Evolutionary conservation across 2,113 vertebrate genomes (phyloP).

Genomic region (Psittacula cyanocephala): DNA sequence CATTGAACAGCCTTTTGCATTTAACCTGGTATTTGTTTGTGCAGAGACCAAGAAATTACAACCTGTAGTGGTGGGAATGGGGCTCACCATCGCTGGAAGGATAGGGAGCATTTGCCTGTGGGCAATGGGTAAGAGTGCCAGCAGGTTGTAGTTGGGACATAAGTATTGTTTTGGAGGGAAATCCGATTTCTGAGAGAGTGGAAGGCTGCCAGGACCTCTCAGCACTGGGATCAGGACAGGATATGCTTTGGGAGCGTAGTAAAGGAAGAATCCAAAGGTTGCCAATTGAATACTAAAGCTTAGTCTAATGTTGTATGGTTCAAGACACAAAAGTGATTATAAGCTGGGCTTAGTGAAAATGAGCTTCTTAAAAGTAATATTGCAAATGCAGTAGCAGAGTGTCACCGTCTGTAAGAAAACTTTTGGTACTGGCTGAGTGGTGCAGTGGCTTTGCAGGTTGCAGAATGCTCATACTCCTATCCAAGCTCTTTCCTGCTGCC

Average conservation of each 20-base stretch:
- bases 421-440: background rate
- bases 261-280: background rate
- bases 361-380: background rate
- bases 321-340: background rate
- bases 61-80: fast-evolving
- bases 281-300: background rate
- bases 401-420: background rate
- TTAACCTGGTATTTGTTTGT: background rate
- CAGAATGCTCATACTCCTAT: background rate
- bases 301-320: background rate
- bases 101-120: fast-evolving
- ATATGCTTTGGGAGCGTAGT: background rate
- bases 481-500: background rate
- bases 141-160: background rate
- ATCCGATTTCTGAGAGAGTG: background rate
- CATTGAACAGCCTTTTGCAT: background rate
- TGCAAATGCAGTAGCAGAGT: background rate
- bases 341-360: background rate
- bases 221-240: fast-evolving
- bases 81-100: fast-evolving
- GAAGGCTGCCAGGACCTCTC: background rate
- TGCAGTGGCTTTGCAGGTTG: background rate
- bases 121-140: too few species aligned
- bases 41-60: background rate
- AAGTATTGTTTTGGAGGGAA: background rate